Conservation (phyloP, 2,113 vertebrate genomes). For the Psammodynastes pulverulentus region DNA sequence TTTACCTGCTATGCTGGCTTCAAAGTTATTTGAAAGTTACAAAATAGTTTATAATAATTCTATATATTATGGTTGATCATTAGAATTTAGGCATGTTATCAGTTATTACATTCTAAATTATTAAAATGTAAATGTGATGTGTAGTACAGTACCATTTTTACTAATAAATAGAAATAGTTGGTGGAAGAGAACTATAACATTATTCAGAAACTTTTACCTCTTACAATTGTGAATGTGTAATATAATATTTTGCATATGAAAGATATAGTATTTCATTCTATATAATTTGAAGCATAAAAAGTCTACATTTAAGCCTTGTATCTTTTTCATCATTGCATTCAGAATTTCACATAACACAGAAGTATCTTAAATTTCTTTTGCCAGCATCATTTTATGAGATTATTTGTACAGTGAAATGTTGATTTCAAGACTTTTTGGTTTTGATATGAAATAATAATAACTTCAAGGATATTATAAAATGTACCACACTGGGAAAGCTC, state of each 20-base stretch:
- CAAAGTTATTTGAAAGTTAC: not conserved
- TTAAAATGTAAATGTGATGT: not conserved
- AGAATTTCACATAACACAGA: not conserved
- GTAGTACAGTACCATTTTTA: not conserved
- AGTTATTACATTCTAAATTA: no score
- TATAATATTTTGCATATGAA: not conserved
- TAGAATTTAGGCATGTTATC: not conserved
- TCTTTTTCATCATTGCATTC: not conserved
- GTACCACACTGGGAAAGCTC: not conserved
- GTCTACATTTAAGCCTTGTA: not conserved
- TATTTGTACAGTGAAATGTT: not conserved
- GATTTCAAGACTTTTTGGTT: not conserved
- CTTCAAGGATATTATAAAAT: not conserved
- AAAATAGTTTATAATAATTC: not conserved
- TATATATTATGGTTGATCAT: not conserved
- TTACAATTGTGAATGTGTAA: not conserved
- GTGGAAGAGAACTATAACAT: not conserved
- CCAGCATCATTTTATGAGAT: not conserved
- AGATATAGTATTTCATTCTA: not conserved
- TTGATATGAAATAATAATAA: not conserved
- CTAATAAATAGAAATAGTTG: not conserved
- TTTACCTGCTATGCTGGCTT: not conserved
- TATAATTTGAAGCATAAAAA: not conserved
- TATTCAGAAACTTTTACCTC: not conserved
- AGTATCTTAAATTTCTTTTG: not conserved